Evolutionary conservation across 2,888 invertebrate species (phyloP), one percentile per base, ranked within the genome.

Genomic region (Lobophora halterata): DNA sequence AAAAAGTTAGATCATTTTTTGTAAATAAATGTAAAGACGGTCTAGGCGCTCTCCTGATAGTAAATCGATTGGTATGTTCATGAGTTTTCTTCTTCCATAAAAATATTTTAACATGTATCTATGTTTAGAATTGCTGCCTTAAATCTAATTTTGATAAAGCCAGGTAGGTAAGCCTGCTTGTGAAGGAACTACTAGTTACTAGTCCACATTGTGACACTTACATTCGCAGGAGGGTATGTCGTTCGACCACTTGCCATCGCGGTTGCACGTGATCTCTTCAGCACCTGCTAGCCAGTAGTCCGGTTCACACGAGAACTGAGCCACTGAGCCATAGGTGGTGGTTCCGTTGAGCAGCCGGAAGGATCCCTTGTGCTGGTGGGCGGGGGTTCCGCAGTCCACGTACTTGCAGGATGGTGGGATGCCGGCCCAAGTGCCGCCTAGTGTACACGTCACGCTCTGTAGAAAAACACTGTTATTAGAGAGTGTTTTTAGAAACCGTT

Each of bases 241-340:
- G 20, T 93, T 92, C 0, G 94, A 95, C 96, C 96, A 97, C 68
- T 94, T 95, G 5, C 95, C 96, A 49, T 96, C 95, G 39, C 92
- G 89, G 17, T 93, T 93, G 70, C 97, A 97, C 9, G 89, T 90
- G 25, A 95, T 89, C 9, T 88, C 88, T 25, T 93, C 91, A 1
- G 92, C 91, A 0, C 92, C 92, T n/a, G 90, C 91, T 17, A 97
- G 85, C 94, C 95, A 96, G 71, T 95, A 93, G 73, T 97, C 96
- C 8, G 91, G 89, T 27, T 92, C 91, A 66, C 97, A 97, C 39
- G 90, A 90, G 71, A 96, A 97, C 63, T 93, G 92, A 0, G 94
- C 92, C 12, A 93, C 68, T 31, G 95, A 95, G 1, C 92, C 93
- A 18, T 93, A 95, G 0, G 95, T 95, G 0, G 96, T 96, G 1